Evolutionary conservation across 2,888 invertebrate genomes (phyloP), one percentile per base, ranked within the genome.

Genomic region (Ochropacha duplaris): DNA sequence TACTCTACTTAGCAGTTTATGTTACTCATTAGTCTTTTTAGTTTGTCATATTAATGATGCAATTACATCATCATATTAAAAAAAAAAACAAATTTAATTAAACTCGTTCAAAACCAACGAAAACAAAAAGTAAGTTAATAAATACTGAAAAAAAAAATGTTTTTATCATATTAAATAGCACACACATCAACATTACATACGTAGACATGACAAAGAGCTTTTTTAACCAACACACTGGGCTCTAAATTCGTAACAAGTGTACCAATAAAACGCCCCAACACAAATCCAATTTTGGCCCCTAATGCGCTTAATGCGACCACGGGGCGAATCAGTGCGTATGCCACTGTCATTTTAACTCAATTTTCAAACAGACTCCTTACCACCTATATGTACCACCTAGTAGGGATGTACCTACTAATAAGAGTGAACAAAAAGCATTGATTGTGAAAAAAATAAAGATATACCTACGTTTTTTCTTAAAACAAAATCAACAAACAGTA

Each of bases 321-420:
- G 85, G 84, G 87, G 87, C 88, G 90, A 91, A 92, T 90, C 92
- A 89, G 89, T 90, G 90, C 90, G 86, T 86, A 88, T 83, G 88
- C 90, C 91, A 83, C 91, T 92, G 92, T 91, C 90, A 90, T 92
- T 92, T 92, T 92, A 92, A 92, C 92, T 92, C 92, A 88, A 92
- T 92, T 92, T 91, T 86, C 81, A 85, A 88, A 83, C 81, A 65
- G 72, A 74, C 71, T 74, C 65, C 71, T 67, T 68, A 66, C 69
- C 71, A 72, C 74, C 73, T 72, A 71, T 65, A 31, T 51, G 16
- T 51, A 19, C 51, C 51, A 51, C 31, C 28, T 31, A 28, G 4
- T 31, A 52, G 52, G 70, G 64, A 66, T 68, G 67, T 19, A 3
- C 28, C 69, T n/a, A n/a, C n/a, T n/a, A n/a, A n/a, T n/a, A n/a